Percentiles rank a stretch among this genome's conserved stretches.
Conservation (phyloP, 1,140 invertebrate genomes). For the Episyrphus balteatus region DNA sequence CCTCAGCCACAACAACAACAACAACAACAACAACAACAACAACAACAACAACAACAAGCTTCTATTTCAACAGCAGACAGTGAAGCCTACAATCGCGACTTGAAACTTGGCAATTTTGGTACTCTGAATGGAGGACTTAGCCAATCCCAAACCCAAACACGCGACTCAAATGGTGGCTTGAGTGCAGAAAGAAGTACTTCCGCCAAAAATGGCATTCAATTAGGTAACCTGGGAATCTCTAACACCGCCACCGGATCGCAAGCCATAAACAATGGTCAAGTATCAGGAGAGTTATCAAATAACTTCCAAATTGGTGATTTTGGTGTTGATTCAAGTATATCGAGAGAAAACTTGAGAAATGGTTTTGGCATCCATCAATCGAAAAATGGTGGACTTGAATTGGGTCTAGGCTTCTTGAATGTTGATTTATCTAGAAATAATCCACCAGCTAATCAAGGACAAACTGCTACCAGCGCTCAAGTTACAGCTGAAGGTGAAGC, state of each 20-base stretch:
- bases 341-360: constrained; percentile 20
- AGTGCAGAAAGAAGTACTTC: constrained; percentile 23
- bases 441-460: constrained; percentile 4
- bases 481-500: constrained; percentile 24
- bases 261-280: constrained; percentile 21
- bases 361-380: constrained; percentile 24
- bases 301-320: constrained; percentile 25
- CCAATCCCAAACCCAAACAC: constrained; percentile 15
- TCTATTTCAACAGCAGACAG: constrained; percentile 24
- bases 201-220: constrained; percentile 15
- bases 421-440: constrained; percentile 21
- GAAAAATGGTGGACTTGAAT: constrained; percentile 17
- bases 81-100: constrained; percentile 22
- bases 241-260: constrained; percentile 23
- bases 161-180: constrained; percentile 10
- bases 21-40: background rate
- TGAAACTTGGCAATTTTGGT: constrained; percentile 23
- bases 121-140: constrained; percentile 9
- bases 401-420: constrained; percentile 23
- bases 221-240: constrained; percentile 24
- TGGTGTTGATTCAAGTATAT: constrained; percentile 21
- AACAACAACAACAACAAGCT: background rate
- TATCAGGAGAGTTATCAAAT: constrained; percentile 14
- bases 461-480: constrained; percentile 17
- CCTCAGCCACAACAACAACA: constrained; percentile 20